These are phyloP conservation scores for Cephalopholis sonnerati DNA, from an alignment of 2,113 vertebrate genomes.

Conservation along the genomic window DNA sequence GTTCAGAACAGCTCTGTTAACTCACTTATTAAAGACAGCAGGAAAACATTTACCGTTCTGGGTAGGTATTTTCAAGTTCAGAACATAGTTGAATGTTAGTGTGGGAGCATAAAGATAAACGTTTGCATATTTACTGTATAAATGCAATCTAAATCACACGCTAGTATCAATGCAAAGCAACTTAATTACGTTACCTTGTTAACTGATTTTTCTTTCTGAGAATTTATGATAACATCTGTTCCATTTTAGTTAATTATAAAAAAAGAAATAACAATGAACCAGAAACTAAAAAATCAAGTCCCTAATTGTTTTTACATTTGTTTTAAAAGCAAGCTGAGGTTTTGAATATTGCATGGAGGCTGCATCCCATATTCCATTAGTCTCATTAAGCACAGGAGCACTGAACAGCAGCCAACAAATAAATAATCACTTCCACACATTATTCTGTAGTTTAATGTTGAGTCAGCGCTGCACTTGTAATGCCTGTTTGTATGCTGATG, in stretches of 20 bases:
- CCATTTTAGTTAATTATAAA: neutral
- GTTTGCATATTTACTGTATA: neutral
- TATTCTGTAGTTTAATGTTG: neutral
- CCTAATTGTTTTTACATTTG: neutral
- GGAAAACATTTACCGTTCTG: neutral
- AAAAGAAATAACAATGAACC: neutral
- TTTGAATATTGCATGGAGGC: constrained; percentile 19
- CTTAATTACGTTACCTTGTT: neutral
- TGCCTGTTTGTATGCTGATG: neutral
- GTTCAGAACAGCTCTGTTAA: too few species aligned
- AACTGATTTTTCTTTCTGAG: neutral
- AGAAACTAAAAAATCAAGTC: neutral
- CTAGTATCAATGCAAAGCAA: neutral
- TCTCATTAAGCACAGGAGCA: constrained; percentile 5
- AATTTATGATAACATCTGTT: neutral
- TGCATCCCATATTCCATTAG: neutral
- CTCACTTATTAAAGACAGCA: neutral
- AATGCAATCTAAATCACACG: neutral
- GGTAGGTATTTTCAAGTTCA: neutral
- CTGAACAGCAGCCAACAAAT: neutral
- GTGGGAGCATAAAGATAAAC: neutral
- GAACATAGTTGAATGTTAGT: neutral
- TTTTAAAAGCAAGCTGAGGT: neutral
- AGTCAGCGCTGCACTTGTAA: neutral
- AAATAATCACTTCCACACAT: neutral